phyloP scores from a whole-genome alignment of 2,888 invertebrate species.

The Crepidodera aurea region DNA sequence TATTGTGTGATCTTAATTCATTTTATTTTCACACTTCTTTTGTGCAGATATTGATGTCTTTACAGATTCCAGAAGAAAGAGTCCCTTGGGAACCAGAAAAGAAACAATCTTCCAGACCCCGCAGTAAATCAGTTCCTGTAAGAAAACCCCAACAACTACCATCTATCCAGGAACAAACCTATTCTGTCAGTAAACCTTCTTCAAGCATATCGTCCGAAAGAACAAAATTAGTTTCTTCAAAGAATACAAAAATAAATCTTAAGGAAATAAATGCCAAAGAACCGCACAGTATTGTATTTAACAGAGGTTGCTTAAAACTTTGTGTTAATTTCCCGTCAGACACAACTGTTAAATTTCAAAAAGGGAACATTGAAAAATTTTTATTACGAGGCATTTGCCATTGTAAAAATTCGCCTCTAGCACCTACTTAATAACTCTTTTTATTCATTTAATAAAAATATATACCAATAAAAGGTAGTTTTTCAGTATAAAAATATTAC shows the following conservation, averaged over 20 bases:
- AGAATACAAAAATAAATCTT: not conserved
- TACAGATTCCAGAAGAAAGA: constrained; percentile 58
- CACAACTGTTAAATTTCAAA: constrained; percentile 54
- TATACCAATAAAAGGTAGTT: too few relatives aligned
- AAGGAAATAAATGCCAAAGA: constrained; percentile 35
- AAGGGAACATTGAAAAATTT: constrained; percentile 51
- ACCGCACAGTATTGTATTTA: constrained; percentile 54
- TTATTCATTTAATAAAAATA: not conserved
- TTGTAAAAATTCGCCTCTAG: constrained; percentile 41
- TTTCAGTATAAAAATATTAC: too few relatives aligned
- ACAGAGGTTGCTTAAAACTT: constrained; percentile 56
- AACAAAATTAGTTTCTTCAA: not conserved
- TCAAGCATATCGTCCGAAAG: constrained; percentile 16
- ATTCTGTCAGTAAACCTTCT: constrained; percentile 21
- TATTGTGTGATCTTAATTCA: too few relatives aligned
- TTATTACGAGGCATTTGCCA: constrained; percentile 46
- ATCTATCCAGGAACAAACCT: constrained; percentile 35
- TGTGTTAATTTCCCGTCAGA: constrained; percentile 59
- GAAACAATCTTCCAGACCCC: constrained; percentile 44
- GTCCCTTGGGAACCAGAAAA: constrained; percentile 60
- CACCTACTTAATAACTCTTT: constrained; percentile 9
- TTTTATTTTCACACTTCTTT: too few relatives aligned
- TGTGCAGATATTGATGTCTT: too few relatives aligned
- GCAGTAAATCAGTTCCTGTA: constrained; percentile 53
- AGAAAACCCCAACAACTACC: constrained; percentile 37